A percentile compares a stretch with the other conserved stretches of the same genome.
phyloP scores from a whole-genome alignment of 2,113 vertebrate genomes.

The Actenoides hombroni region DNA sequence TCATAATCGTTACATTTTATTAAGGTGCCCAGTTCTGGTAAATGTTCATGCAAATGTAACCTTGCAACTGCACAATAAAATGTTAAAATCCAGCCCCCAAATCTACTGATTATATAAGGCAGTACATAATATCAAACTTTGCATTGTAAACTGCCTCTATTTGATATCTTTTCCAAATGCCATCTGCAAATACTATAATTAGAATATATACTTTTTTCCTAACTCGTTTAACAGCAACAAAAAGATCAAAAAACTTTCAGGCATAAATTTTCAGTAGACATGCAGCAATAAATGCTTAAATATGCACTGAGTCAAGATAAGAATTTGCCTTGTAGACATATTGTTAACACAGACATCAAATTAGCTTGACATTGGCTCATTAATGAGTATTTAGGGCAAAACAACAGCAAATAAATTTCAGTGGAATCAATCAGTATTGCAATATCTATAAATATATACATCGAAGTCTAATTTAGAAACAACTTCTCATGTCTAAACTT shows the following conservation, averaged over 20 bases:
- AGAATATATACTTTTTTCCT: slow-evolving; percentile 49
- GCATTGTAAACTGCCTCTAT: slow-evolving; percentile 19
- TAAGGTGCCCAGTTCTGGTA: background rate
- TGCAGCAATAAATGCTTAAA: background rate
- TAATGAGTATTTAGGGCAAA: slow-evolving; percentile 13
- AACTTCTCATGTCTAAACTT: background rate
- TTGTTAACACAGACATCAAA: background rate
- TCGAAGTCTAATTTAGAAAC: background rate
- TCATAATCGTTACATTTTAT: background rate
- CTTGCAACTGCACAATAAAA: background rate
- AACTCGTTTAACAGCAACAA: slow-evolving; percentile 54
- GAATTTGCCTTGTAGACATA: background rate
- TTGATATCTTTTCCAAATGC: slow-evolving; percentile 42
- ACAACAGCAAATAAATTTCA: background rate
- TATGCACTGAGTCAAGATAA: background rate
- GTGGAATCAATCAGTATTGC: background rate
- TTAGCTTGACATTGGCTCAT: background rate
- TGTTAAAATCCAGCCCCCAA: background rate
- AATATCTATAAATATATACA: background rate
- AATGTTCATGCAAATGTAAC: background rate
- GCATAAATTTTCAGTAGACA: background rate
- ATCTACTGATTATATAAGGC: background rate
- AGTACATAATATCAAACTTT: background rate
- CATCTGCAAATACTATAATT: slow-evolving; percentile 68
- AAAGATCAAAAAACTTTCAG: slow-evolving; percentile 42